A percentile compares a stretch with the other conserved stretches of the same genome.
Conservation (phyloP, 2,888 invertebrate species). For the Geotrupes spiniger region DNA sequence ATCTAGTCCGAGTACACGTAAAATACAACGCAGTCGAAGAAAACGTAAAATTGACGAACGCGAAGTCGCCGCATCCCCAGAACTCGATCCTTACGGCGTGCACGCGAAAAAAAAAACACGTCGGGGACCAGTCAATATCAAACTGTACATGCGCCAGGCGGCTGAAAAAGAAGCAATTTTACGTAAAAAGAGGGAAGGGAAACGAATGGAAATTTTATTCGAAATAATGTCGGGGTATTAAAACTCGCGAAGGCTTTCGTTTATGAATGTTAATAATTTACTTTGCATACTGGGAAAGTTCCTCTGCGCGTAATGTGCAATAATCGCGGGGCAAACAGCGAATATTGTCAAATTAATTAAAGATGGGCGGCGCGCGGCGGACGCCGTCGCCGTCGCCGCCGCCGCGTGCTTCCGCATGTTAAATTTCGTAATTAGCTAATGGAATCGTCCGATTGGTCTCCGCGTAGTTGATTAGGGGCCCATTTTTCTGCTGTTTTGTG, state of each 20-base stretch:
- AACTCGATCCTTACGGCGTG: constrained; percentile 16
- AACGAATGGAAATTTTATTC: constrained; percentile 51
- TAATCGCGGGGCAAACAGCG: constrained; percentile 43
- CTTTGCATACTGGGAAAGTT: constrained; percentile 45
- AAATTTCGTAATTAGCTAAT: constrained; percentile 38
- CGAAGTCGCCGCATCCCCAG: neutral
- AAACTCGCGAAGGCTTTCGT: constrained; percentile 46
- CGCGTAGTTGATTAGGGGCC: constrained; percentile 34
- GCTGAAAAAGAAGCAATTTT: constrained; percentile 44
- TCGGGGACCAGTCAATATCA: constrained; percentile 41
- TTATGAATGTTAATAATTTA: constrained; percentile 53
- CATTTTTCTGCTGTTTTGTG: constrained; percentile 30
- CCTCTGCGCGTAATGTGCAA: constrained; percentile 46
- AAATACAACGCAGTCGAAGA: neutral
- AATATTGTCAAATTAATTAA: constrained; percentile 44
- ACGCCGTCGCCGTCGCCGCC: neutral
- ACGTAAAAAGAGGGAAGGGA: constrained; percentile 44
- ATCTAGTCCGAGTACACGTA: too few species aligned
- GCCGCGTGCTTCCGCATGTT: constrained; percentile 28
- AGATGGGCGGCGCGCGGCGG: constrained; percentile 14
- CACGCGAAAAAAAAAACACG: constrained; percentile 16
- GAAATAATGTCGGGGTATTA: constrained; percentile 48
- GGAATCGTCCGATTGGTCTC: constrained; percentile 34
- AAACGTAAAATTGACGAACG: neutral
- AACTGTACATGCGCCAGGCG: constrained; percentile 43